phyloP scores from a whole-genome alignment of 2,797 vertebrate species.

The Pseudomugil tenellus region DNA sequence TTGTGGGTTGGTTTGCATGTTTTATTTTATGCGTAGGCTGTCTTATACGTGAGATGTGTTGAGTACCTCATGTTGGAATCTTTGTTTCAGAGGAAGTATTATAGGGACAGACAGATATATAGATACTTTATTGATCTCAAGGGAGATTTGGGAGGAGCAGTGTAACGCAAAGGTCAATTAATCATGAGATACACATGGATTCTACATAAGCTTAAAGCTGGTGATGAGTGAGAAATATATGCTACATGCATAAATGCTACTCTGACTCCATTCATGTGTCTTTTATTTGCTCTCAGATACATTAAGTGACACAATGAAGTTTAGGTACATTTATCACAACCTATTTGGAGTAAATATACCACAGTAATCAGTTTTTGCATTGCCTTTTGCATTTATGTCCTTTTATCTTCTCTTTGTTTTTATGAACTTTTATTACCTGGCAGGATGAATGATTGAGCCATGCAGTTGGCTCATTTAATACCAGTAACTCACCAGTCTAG shows the following conservation, averaged over 20 bases:
- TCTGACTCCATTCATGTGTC: background rate
- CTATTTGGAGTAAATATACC: background rate
- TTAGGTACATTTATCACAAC: background rate
- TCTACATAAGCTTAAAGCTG: constrained; percentile 9
- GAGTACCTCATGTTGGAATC: background rate
- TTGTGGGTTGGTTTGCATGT: constrained; percentile 47
- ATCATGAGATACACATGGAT: background rate
- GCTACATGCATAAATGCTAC: background rate
- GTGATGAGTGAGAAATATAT: constrained; percentile 10
- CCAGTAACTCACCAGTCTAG: constrained; percentile 11
- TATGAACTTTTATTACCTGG: constrained; percentile 46
- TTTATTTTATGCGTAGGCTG: constrained; percentile 27
- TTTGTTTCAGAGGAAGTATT: background rate
- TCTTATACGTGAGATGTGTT: constrained; percentile 3
- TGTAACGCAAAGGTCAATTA: background rate
- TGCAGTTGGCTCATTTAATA: constrained; percentile 41
- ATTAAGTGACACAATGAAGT: background rate
- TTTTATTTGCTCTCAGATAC: background rate
- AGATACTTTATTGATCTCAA: no score
- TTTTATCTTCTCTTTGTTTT: constrained; percentile 34
- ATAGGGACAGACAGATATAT: no score
- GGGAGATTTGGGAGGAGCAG: background rate
- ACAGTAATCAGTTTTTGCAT: constrained; percentile 10
- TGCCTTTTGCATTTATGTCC: constrained; percentile 4
- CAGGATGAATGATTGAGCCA: constrained; percentile 31